These are phyloP conservation scores for Oryzias woworae DNA, from an alignment of 2,113 vertebrate species.

Conservation along the genomic window DNA sequence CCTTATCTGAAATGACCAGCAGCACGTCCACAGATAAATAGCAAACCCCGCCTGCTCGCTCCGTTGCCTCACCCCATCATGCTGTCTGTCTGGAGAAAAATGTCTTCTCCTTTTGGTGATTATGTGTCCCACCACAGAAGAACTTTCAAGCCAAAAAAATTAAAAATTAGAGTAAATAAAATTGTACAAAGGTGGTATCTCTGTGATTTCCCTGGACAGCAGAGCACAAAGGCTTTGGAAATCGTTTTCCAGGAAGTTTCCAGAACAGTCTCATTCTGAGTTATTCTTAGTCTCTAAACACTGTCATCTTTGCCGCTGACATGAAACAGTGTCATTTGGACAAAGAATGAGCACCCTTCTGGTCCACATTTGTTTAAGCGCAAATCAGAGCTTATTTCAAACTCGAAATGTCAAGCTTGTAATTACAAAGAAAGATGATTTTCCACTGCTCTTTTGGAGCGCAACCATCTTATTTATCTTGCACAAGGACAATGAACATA, in stretches of 20 bases:
- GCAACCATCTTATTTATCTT: too few species aligned
- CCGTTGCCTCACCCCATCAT: conserved; percentile 9
- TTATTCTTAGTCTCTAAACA: conserved; percentile 28
- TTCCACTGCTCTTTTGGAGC: not conserved
- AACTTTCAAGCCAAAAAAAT: conserved; percentile 4
- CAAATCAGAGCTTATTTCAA: not conserved
- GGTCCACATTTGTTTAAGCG: not conserved
- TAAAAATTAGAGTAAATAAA: not conserved
- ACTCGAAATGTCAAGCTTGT: not conserved
- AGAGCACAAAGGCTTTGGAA: conserved; percentile 38
- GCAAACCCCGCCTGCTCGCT: conserved; percentile 41
- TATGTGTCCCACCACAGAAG: not conserved
- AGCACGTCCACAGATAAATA: conserved; percentile 64
- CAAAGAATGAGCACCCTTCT: conserved; percentile 3
- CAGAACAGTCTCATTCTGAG: conserved; percentile 32
- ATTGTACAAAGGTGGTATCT: too few species aligned
- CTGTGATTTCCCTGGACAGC: not conserved
- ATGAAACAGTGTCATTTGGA: conserved; percentile 24
- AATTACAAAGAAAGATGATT: not conserved
- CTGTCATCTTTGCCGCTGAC: conserved; percentile 10
- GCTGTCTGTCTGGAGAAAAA: conserved; percentile 9
- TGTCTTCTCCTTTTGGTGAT: not conserved
- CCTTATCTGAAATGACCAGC: conserved; percentile 76
- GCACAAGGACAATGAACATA: too few species aligned
- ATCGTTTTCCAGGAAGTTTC: conserved; percentile 34